Evolutionary conservation across 64 coral and sea anemone species (phyloP).

Genomic region (Catalaphyllia jardinei): DNA sequence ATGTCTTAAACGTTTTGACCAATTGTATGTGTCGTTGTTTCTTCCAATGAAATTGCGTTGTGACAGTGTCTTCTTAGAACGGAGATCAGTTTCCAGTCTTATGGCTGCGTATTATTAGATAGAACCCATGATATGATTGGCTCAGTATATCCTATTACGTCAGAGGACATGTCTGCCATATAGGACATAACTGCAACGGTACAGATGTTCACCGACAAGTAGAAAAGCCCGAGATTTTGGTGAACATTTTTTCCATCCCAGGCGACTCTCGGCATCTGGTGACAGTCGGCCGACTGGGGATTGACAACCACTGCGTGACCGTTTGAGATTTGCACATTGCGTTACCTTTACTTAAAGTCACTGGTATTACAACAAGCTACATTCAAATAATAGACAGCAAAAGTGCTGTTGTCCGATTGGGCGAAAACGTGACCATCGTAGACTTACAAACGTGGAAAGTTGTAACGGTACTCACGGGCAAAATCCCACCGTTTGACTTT

Average conservation of each 20-base stretch:
- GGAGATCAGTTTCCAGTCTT: too few species aligned
- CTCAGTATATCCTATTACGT: too few species aligned
- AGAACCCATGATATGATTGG: too few species aligned
- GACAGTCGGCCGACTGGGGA: slow-evolving; percentile 78
- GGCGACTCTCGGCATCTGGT: slow-evolving; percentile 59
- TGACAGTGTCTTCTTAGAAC: too few species aligned
- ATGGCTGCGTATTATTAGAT: too few species aligned
- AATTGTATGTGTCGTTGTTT: too few species aligned
- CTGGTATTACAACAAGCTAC: slow-evolving; percentile 66
- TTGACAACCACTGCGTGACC: slow-evolving; percentile 68
- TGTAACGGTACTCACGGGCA: slow-evolving; percentile 70
- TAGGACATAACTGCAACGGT: too few species aligned
- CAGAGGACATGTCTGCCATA: too few species aligned
- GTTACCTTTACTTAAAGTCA: slow-evolving; percentile 71
- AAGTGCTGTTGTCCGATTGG: slow-evolving; percentile 64
- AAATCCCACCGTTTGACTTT: slow-evolving; percentile 71
- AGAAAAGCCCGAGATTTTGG: slow-evolving; percentile 69
- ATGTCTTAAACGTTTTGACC: too few species aligned
- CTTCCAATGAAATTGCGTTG: too few species aligned
- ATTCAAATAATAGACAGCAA: slow-evolving; percentile 63
- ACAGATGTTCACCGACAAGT: not conserved
- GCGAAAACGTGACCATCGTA: slow-evolving; percentile 59
- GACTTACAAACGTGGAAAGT: slow-evolving; percentile 71
- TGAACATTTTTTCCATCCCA: slow-evolving; percentile 68
- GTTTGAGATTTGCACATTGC: slow-evolving; percentile 74